These are phyloP conservation scores for Cercocebus atys DNA, from an alignment of 2,113 vertebrate species.

Conservation along the genomic window DNA sequence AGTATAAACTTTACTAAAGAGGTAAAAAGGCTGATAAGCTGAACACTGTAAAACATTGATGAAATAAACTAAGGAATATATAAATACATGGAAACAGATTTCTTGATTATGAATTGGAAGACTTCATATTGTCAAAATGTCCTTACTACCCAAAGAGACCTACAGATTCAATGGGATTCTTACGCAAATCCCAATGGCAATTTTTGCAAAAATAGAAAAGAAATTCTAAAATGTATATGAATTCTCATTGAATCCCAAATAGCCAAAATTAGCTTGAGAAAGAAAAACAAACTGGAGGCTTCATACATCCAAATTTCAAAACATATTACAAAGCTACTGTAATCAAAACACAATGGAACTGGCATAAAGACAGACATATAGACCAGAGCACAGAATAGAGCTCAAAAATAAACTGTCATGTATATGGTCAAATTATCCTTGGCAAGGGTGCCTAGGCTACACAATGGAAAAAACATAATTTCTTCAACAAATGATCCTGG, in stretches of 20 bases:
- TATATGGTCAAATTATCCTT: background rate
- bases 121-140: background rate
- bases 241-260: background rate
- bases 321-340: background rate
- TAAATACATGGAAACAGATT: background rate
- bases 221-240: background rate
- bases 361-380: background rate
- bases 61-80: background rate
- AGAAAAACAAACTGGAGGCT: background rate
- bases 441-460: background rate
- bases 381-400: background rate
- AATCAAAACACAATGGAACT: background rate
- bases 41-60: background rate
- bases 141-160: background rate
- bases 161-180: background rate
- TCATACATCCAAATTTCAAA: background rate
- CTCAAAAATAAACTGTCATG: background rate
- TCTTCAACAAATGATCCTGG: background rate
- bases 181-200: background rate
- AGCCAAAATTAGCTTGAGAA: background rate
- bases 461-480: background rate
- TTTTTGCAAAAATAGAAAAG: background rate
- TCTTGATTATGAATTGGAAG: background rate
- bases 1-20: background rate
- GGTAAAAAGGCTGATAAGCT: background rate